Evolutionary conservation across 2,888 invertebrate genomes (phyloP).

Genomic region (Polydesmus complanatus): DNA sequence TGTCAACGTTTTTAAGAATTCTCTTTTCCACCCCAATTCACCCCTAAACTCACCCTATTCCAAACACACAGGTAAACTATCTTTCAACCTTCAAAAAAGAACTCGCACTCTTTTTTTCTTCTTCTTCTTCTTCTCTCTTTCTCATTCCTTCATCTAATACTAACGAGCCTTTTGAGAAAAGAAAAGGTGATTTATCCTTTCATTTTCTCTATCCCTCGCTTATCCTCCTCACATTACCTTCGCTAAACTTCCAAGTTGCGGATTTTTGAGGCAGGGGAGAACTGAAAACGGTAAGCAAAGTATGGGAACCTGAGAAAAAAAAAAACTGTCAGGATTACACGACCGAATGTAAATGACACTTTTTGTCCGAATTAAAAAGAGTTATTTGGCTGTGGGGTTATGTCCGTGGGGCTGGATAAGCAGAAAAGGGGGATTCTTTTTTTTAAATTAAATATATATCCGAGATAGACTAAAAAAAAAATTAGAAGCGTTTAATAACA

Average conservation of each 20-base stretch:
- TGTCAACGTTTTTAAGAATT: neutral
- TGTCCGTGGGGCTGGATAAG: no score
- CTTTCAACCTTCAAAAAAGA: neutral
- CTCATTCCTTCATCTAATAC: neutral
- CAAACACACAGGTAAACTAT: no score
- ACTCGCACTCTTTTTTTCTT: neutral
- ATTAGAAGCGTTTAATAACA: no score
- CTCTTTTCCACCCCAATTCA: no score
- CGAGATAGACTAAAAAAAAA: no score
- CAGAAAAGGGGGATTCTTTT: no score
- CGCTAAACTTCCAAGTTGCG: neutral
- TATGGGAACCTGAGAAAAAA: neutral
- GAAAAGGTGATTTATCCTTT: neutral
- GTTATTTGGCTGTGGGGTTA: no score
- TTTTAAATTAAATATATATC: no score
- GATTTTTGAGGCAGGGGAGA: neutral
- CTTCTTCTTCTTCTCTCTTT: neutral
- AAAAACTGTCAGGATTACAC: neutral
- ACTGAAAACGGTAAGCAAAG: neutral
- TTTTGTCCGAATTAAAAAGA: no score
- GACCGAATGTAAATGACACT: neutral
- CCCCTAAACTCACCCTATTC: no score
- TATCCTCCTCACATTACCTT: neutral
- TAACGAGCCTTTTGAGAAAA: neutral
- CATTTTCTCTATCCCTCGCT: neutral